A percentile compares a stretch with the other conserved stretches of the same genome.
Evolutionary conservation across 1,140 invertebrate genomes (phyloP).

Genomic region (Drosophila pachea): DNA sequence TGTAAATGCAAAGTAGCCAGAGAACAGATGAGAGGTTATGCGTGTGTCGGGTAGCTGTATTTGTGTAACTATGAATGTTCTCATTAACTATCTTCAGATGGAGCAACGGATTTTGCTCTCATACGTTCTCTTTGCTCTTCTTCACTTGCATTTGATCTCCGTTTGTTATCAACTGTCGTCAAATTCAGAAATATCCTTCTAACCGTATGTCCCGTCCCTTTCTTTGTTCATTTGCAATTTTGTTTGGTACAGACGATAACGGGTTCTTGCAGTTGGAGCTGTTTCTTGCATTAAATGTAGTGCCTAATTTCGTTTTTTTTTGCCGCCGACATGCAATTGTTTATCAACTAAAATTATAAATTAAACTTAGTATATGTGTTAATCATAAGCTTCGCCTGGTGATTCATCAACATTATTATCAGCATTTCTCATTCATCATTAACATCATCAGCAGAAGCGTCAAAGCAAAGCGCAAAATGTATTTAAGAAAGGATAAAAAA

Average conservation of each 20-base stretch:
- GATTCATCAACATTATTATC: conserved; percentile 10
- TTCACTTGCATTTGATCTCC: not conserved
- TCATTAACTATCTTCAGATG: no score
- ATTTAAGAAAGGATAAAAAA: conserved; percentile 25
- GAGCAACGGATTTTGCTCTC: not conserved
- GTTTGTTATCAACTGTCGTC: conserved; percentile 10
- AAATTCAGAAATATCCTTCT: conserved; percentile 5
- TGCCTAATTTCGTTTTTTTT: conserved; percentile 36
- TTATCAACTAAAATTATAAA: conserved; percentile 64
- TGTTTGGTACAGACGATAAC: not conserved
- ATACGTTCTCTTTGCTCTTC: not conserved
- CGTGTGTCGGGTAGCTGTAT: not conserved
- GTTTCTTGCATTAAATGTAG: conserved; percentile 12
- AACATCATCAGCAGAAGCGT: conserved; percentile 35
- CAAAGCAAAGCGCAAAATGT: conserved; percentile 46
- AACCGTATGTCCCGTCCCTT: not conserved
- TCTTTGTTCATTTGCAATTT: not conserved
- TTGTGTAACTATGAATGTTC: not conserved
- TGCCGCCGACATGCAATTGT: conserved; percentile 60
- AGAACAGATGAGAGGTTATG: not conserved
- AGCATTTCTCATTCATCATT: not conserved
- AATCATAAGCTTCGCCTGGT: conserved; percentile 49
- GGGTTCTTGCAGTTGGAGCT: conserved; percentile 6
- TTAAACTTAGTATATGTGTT: conserved; percentile 63
- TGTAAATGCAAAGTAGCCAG: conserved; percentile 33